These are phyloP conservation scores for Enteromius anoplus DNA, from an alignment of 2,797 vertebrate genomes.

Conservation along the genomic window DNA sequence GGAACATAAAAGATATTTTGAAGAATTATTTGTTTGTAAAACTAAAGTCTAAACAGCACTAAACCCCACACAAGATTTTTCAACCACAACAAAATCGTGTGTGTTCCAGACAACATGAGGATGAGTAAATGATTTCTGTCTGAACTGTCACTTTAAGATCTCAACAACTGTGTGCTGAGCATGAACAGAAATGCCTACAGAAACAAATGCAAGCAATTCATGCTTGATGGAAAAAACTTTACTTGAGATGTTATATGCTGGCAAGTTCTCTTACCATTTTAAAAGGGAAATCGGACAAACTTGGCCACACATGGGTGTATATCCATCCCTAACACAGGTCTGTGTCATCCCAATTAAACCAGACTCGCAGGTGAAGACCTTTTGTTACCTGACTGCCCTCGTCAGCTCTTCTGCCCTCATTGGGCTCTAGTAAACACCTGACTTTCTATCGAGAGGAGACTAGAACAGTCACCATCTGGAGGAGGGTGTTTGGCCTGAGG, in stretches of 20 bases:
- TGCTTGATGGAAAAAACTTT: constrained; percentile 12
- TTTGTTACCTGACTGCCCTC: constrained; percentile 34
- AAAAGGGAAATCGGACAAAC: constrained; percentile 13
- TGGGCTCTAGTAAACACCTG: constrained; percentile 22
- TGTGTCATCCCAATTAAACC: constrained; percentile 48
- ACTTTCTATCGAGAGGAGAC: constrained; percentile 69
- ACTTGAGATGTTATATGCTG: not conserved
- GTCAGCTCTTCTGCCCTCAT: constrained; percentile 40
- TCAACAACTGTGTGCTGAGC: not conserved
- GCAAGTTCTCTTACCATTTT: constrained; percentile 5
- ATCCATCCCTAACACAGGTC: constrained; percentile 13
- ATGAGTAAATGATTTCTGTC: not conserved
- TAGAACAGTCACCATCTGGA: constrained; percentile 66
- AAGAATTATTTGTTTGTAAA: not conserved
- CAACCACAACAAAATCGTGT: too few species aligned
- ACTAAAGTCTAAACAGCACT: not conserved
- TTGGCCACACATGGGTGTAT: constrained; percentile 11
- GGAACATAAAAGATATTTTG: not conserved
- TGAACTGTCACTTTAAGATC: not conserved
- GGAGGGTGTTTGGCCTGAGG: constrained; percentile 73
- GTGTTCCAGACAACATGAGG: not conserved
- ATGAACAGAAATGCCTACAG: not conserved
- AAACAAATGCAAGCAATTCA: constrained; percentile 3
- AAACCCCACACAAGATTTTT: not conserved
- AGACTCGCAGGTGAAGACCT: constrained; percentile 37